A percentile compares a stretch with the other conserved stretches of the same genome.
Conservation (phyloP, 2,113 vertebrate species). For the Polypterus bichir region DNA sequence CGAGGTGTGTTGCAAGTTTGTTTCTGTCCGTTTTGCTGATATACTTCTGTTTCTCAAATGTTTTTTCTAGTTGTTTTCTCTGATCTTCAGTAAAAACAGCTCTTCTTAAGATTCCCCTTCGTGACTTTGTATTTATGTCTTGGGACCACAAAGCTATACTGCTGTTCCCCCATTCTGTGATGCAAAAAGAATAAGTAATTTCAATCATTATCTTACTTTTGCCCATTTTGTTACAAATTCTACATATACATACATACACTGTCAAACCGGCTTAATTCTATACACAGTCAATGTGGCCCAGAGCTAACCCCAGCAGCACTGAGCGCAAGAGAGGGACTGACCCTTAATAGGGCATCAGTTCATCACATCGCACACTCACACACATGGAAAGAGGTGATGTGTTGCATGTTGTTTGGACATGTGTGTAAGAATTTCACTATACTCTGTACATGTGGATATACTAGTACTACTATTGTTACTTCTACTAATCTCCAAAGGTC, state of each 20-base stretch:
- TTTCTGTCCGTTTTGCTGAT: slow-evolving; percentile 92
- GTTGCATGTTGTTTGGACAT: too few species aligned
- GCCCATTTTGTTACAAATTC: slow-evolving; percentile 21
- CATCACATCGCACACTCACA: too few species aligned
- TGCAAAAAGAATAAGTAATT: slow-evolving; percentile 15
- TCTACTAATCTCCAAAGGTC: too few species aligned
- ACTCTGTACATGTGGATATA: too few species aligned
- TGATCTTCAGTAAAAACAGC: slow-evolving; percentile 93
- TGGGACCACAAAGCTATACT: slow-evolving; percentile 60
- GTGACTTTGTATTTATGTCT: slow-evolving; percentile 62
- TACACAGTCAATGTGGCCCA: slow-evolving; percentile 10
- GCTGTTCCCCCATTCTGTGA: slow-evolving; percentile 52
- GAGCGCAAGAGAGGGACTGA: too few species aligned
- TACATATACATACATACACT: background rate
- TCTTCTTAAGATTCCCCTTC: slow-evolving; percentile 81
- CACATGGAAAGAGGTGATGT: too few species aligned
- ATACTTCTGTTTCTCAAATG: slow-evolving; percentile 90
- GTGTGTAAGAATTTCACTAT: too few species aligned
- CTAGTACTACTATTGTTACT: too few species aligned
- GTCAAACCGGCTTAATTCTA: background rate
- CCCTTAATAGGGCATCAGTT: too few species aligned
- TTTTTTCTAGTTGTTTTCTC: slow-evolving; percentile 86
- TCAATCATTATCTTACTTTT: slow-evolving; percentile 16
- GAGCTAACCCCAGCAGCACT: too few species aligned
- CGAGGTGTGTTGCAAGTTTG: slow-evolving; percentile 74